Conservation (phyloP, 2,797 vertebrate genomes). For the Sebastes cheni region DNA sequence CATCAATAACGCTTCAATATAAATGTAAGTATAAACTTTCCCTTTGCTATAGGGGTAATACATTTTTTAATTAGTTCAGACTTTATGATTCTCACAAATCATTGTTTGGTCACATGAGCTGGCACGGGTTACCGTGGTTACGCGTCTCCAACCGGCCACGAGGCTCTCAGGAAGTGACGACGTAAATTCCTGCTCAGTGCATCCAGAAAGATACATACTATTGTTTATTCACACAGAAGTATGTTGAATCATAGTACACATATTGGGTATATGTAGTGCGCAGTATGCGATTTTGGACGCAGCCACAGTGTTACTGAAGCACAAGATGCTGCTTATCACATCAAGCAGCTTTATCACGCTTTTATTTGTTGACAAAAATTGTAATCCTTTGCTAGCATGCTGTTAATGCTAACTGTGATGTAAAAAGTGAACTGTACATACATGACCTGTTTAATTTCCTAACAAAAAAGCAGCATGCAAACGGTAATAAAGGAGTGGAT, state of each 20-base stretch:
- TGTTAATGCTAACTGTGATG: background rate
- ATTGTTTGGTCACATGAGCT: background rate
- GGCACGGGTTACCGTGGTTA: background rate
- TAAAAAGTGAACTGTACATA: background rate
- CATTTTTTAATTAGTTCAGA: background rate
- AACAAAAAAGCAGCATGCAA: too few species aligned
- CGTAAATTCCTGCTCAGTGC: background rate
- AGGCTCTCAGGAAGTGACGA: background rate
- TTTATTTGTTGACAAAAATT: background rate
- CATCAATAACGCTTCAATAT: background rate
- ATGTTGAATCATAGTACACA: background rate
- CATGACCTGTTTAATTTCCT: background rate
- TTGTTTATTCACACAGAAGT: background rate
- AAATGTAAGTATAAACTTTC: background rate
- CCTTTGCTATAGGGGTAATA: background rate
- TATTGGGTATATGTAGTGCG: background rate
- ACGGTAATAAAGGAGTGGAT: too few species aligned
- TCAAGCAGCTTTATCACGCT: background rate
- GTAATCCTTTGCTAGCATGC: background rate
- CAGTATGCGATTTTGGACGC: background rate
- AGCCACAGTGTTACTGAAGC: background rate
- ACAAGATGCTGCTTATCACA: background rate
- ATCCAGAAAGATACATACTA: background rate
- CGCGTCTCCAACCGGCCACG: background rate
- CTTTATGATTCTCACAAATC: background rate